Conservation (phyloP, 2,888 invertebrate species). For the Oscheius sp. region DNA sequence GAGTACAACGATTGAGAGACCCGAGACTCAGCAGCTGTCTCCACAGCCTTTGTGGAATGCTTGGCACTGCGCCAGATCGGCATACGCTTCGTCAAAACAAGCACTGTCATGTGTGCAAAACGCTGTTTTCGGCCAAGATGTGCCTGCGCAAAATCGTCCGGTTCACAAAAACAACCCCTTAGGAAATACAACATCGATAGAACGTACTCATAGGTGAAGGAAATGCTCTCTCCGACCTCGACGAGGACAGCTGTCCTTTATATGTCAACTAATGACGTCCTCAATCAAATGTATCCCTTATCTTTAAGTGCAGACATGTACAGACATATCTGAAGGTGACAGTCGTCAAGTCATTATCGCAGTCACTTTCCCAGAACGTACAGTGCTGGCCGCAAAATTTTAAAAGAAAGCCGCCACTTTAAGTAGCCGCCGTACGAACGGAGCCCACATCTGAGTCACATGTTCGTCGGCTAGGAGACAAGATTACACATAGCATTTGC, state of each 20-base stretch:
- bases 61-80: slow-evolving; percentile 28
- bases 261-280: slow-evolving; percentile 8
- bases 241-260: slow-evolving; percentile 10
- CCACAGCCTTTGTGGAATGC: slow-evolving; percentile 14
- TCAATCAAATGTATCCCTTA: slow-evolving; percentile 2
- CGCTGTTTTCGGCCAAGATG: slow-evolving; percentile 28
- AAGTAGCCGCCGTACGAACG: slow-evolving; percentile 18
- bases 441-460: slow-evolving; percentile 19
- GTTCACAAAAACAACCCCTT: not conserved
- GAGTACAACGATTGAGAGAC: not conserved
- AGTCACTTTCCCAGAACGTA: not conserved
- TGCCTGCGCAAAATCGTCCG: not conserved
- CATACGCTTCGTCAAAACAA: slow-evolving; percentile 20
- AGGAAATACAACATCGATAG: not conserved
- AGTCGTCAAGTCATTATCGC: slow-evolving; percentile 7
- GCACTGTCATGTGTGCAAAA: slow-evolving; percentile 30
- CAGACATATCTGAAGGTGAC: not conserved
- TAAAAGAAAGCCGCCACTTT: slow-evolving; percentile 5
- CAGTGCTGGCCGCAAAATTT: not conserved
- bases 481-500: slow-evolving; percentile 22
- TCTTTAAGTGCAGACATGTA: not conserved
- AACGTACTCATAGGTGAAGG: not conserved
- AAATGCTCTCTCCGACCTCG: not conserved
- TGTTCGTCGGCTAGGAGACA: slow-evolving; percentile 20
- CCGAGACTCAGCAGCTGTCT: slow-evolving; percentile 23